Conservation (phyloP, 2,797 vertebrate genomes). For the Geotrypetes seraphini region DNA sequence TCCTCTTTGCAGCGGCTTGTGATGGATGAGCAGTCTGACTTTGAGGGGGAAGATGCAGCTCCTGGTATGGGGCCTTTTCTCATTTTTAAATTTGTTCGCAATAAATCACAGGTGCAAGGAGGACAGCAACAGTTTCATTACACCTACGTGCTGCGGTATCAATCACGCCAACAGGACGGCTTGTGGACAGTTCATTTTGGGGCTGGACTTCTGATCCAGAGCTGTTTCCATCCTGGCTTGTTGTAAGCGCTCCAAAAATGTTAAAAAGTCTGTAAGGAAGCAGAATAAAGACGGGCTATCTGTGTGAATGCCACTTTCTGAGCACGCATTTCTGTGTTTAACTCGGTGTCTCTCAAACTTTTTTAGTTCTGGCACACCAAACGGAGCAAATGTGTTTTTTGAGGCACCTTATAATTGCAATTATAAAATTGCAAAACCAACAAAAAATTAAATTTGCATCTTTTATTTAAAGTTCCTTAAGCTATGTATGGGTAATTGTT, state of each 20-base stretch:
- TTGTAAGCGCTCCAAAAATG: conserved; percentile 31
- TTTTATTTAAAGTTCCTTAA: no score
- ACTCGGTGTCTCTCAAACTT: no score
- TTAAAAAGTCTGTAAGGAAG: conserved; percentile 21
- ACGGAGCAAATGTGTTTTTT: no score
- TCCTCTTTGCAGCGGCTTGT: conserved; percentile 84
- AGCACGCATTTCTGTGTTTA: no score
- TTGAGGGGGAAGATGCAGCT: conserved; percentile 69
- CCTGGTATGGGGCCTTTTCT: conserved; percentile 76
- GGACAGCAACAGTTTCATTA: conserved; percentile 74
- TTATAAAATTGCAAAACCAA: no score
- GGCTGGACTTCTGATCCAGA: conserved; percentile 51
- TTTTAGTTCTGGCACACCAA: no score
- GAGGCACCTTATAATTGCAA: no score
- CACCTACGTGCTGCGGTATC: conserved; percentile 72
- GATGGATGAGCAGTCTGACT: conserved; percentile 93
- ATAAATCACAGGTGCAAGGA: conserved; percentile 71
- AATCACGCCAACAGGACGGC: conserved; percentile 63
- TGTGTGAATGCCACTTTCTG: conserved; percentile 15
- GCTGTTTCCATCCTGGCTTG: conserved; percentile 43
- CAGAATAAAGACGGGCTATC: not conserved
- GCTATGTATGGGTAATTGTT: no score
- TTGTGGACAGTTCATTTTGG: conserved; percentile 60
- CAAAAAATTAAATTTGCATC: no score
- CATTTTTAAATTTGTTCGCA: conserved; percentile 79